Percentiles rank a stretch among this genome's conserved stretches.
These are phyloP conservation scores for Criorhina ranunculi DNA, from an alignment of 2,888 invertebrate genomes.

Conservation along the genomic window DNA sequence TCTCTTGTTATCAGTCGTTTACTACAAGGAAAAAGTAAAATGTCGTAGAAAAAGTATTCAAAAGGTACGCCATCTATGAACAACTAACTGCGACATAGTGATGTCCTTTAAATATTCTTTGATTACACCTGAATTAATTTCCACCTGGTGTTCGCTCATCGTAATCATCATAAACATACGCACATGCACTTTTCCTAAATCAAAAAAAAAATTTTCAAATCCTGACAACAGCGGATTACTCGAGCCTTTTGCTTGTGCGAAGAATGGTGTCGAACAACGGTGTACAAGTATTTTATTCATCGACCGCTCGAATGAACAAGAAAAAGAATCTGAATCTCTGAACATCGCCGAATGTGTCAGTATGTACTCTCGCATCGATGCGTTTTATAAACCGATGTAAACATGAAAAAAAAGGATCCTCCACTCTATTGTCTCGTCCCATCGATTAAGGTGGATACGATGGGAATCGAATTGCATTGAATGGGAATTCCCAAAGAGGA, in stretches of 20 bases:
- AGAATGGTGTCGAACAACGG: slow-evolving; percentile 50
- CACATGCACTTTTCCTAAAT: slow-evolving; percentile 12
- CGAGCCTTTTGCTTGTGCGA: slow-evolving; percentile 30
- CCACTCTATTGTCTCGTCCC: slow-evolving; percentile 46
- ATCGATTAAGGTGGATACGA: slow-evolving; percentile 69
- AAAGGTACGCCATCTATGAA: too few relatives aligned
- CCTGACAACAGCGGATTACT: slow-evolving; percentile 62
- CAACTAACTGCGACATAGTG: too few relatives aligned
- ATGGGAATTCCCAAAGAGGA: slow-evolving; percentile 48
- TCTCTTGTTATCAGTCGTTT: too few relatives aligned
- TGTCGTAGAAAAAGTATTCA: too few relatives aligned
- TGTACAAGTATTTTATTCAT: slow-evolving; percentile 57
- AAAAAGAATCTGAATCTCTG: slow-evolving; percentile 41
- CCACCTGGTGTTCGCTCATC: slow-evolving; percentile 56
- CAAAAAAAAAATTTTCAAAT: slow-evolving; percentile 32
- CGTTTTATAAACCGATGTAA: slow-evolving; percentile 50
- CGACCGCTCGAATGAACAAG: slow-evolving; percentile 54
- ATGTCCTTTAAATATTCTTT: neutral
- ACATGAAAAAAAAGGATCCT: slow-evolving; percentile 39
- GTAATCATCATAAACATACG: slow-evolving; percentile 9
- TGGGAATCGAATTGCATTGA: slow-evolving; percentile 68
- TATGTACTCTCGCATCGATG: slow-evolving; percentile 65
- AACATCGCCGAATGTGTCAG: slow-evolving; percentile 42
- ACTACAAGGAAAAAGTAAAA: too few relatives aligned
- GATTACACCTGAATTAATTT: slow-evolving; percentile 66